Percentiles rank a stretch among this genome's conserved stretches.
These are phyloP conservation scores for Styela clava DNA, from an alignment of 23 tunicate species.

Conservation along the genomic window DNA sequence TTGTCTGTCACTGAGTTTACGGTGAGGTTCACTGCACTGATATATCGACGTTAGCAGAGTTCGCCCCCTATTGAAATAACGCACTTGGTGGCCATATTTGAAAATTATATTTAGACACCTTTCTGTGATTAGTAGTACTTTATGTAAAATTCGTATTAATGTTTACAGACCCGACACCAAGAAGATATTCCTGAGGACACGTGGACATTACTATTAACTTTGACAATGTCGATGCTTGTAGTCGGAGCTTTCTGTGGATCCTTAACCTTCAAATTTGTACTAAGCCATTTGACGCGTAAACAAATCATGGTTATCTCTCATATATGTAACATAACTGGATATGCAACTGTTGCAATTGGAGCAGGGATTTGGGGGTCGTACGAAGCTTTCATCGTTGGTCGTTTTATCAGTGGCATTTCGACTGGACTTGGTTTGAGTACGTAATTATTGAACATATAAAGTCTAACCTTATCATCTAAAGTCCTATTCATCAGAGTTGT, in stretches of 20 bases:
- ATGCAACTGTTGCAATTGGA: constrained; percentile 2
- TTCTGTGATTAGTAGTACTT: no score
- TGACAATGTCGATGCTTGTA: background rate
- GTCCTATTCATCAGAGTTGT: no score
- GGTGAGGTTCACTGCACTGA: no score
- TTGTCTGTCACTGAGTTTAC: no score
- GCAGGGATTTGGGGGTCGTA: background rate
- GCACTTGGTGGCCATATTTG: no score
- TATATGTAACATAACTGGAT: background rate
- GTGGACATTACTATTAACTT: background rate
- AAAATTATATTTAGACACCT: no score
- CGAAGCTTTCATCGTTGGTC: background rate
- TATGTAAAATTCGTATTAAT: no score
- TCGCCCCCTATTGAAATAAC: no score
- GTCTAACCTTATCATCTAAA: no score
- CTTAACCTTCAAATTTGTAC: background rate
- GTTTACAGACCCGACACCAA: background rate
- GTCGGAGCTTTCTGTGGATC: constrained; percentile 2
- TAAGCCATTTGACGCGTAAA: background rate
- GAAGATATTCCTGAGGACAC: constrained; percentile 6
- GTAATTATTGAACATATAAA: background rate
- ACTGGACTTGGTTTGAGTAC: background rate
- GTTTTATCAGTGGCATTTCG: background rate
- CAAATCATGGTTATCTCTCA: background rate
- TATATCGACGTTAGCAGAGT: no score